Evolutionary conservation across 2,113 vertebrate genomes (phyloP).

Genomic region (Callaeas wilsoni): DNA sequence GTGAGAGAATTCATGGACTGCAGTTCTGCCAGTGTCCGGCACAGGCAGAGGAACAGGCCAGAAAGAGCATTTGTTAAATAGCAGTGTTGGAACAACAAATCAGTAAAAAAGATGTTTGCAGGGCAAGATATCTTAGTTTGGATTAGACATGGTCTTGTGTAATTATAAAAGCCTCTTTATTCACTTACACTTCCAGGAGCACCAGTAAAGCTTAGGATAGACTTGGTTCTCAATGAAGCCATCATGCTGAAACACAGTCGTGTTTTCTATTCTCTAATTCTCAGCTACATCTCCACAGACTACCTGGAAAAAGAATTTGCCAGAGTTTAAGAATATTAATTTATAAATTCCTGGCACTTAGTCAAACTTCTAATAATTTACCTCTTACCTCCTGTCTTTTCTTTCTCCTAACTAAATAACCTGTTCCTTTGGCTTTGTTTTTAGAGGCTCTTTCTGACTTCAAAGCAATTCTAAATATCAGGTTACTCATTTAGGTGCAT

Average conservation of each 20-base stretch:
- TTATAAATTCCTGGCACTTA: background rate
- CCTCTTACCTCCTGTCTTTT: background rate
- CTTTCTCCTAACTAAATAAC: background rate
- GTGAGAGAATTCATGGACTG: background rate
- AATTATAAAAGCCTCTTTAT: background rate
- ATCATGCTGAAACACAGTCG: background rate
- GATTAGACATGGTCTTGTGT: background rate
- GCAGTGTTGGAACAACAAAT: background rate
- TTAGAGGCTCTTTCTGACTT: background rate
- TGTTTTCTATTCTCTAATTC: background rate
- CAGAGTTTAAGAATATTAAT: background rate
- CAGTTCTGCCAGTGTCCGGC: background rate
- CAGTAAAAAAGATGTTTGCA: background rate
- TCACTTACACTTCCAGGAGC: background rate
- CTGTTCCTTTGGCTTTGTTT: background rate
- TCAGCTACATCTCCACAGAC: background rate
- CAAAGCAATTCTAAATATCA: conserved; percentile 17
- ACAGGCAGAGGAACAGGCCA: background rate
- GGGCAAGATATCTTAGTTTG: background rate
- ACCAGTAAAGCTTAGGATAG: background rate
- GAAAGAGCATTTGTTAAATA: background rate
- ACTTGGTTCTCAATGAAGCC: background rate
- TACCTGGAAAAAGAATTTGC: background rate
- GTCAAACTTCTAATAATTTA: background rate
- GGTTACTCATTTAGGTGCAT: background rate